Evolutionary conservation across 2,888 invertebrate genomes (phyloP).

Genomic region (Drosophila incognita): DNA sequence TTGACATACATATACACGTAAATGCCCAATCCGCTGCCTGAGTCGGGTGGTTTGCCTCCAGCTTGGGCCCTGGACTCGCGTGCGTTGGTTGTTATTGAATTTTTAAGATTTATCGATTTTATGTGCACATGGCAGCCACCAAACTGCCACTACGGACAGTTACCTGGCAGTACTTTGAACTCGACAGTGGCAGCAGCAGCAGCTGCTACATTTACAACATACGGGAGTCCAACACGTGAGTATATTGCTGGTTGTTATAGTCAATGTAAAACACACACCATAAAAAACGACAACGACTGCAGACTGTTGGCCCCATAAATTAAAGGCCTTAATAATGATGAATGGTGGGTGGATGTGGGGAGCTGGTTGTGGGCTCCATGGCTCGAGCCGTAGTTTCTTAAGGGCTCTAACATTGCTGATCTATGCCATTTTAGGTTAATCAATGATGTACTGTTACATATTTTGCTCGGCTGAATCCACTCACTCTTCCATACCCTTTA

Average conservation of each 20-base stretch:
- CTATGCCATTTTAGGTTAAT: conserved; percentile 28
- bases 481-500: neutral
- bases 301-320: conserved; percentile 65
- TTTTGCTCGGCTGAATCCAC: neutral
- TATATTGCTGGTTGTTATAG: conserved; percentile 71
- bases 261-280: conserved; percentile 75
- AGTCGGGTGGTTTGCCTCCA: conserved; percentile 20
- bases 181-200: conserved; percentile 33
- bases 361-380: neutral
- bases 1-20: conserved; percentile 35
- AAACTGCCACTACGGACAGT: conserved; percentile 17
- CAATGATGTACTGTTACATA: conserved; percentile 10
- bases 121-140: conserved; percentile 45
- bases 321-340: conserved; percentile 77
- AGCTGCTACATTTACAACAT: conserved; percentile 54
- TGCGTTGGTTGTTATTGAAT: conserved; percentile 76
- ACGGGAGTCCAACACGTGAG: conserved; percentile 1
- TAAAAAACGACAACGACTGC: conserved; percentile 68
- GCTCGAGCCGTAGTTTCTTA: conserved; percentile 38
- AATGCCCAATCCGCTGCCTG: no score
- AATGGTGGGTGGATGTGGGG: conserved; percentile 33
- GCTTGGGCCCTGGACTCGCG: conserved; percentile 43
- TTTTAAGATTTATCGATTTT: conserved; percentile 80
- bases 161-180: conserved; percentile 57
- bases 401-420: conserved; percentile 21